Conservation (phyloP, 35 echinoderm and acorn worm genomes). For the Nesometra sesokonis region DNA sequence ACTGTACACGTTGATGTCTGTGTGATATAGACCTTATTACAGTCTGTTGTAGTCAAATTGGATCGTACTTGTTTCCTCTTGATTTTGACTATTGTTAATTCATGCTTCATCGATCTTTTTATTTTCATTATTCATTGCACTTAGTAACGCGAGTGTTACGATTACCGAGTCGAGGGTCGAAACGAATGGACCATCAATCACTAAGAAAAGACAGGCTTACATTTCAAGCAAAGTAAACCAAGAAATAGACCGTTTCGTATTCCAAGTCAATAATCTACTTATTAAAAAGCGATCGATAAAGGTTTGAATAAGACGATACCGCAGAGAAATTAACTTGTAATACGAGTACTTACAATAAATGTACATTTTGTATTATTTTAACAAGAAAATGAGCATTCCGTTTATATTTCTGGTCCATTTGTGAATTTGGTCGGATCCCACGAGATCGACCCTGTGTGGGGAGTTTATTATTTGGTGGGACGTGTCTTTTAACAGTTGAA, state of each 20-base stretch:
- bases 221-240: neutral
- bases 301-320: too few species aligned
- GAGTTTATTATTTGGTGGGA: neutral
- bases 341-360: too few species aligned
- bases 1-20: too few species aligned
- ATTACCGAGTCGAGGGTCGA: neutral
- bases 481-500: too few species aligned
- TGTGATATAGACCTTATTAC: neutral
- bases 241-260: neutral
- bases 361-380: neutral
- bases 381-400: neutral
- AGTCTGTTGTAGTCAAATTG: neutral
- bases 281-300: neutral
- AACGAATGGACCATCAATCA: neutral
- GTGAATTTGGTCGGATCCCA: neutral
- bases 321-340: too few species aligned
- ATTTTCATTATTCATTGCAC: neutral
- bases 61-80: neutral
- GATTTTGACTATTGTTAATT: neutral
- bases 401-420: neutral
- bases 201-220: neutral
- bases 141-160: neutral
- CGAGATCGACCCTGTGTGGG: neutral
- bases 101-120: neutral
- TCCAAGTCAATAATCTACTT: neutral